phyloP scores from a whole-genome alignment of 2,113 vertebrate species.

The Canis aureus region DNA sequence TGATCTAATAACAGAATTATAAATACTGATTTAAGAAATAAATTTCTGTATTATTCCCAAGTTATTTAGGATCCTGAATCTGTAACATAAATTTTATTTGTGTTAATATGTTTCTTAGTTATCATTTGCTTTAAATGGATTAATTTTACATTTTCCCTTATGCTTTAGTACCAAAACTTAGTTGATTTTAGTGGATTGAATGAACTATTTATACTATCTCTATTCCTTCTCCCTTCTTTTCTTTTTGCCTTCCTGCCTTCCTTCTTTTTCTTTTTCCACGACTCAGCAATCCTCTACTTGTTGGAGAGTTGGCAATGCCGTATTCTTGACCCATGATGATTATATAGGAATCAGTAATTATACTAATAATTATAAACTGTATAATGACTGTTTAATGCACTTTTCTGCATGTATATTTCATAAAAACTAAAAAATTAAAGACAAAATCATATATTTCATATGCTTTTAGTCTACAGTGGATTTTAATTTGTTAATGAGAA shows the following conservation, averaged over 20 bases:
- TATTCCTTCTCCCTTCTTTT: neutral
- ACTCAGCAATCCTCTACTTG: neutral
- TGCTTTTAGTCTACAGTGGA: neutral
- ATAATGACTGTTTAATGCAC: neutral
- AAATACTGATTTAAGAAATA: neutral
- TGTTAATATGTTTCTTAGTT: neutral
- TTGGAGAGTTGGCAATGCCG: neutral
- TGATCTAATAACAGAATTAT: slow-evolving; percentile 14
- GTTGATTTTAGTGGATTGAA: neutral
- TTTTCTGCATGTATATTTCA: neutral
- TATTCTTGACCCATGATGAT: neutral
- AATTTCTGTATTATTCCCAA: neutral
- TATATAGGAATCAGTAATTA: neutral
- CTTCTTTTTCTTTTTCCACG: neutral
- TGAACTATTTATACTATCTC: neutral
- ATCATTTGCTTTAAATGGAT: neutral
- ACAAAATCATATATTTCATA: neutral
- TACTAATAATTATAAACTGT: neutral
- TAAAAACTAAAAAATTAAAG: neutral
- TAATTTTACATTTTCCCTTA: neutral
- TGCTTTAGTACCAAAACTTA: neutral
- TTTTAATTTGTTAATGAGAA: neutral
- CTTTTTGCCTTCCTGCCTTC: neutral
- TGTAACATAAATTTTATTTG: slow-evolving; percentile 11
- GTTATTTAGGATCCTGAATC: neutral